Evolutionary conservation across 1,140 invertebrate species (phyloP).

Genomic region (Hesperophylax magnus): DNA sequence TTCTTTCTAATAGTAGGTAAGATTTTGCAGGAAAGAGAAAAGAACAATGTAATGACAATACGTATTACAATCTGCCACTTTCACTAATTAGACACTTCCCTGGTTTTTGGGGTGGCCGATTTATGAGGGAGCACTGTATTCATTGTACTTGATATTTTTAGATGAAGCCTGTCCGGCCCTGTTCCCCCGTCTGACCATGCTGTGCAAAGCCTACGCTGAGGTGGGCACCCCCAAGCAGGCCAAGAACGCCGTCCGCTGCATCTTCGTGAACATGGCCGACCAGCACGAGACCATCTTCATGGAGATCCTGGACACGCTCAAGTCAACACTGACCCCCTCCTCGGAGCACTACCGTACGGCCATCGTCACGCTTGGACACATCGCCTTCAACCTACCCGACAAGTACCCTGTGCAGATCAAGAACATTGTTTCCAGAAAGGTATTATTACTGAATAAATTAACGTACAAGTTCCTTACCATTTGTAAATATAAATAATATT

Average conservation of each 20-base stretch:
- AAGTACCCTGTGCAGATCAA: conserved; percentile 92
- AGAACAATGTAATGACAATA: no score
- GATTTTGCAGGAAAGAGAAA: no score
- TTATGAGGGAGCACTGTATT: no score
- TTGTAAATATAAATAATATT: no score
- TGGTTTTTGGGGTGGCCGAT: no score
- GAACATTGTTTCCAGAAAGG: conserved; percentile 93
- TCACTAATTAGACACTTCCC: no score
- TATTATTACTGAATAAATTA: no score
- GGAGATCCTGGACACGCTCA: conserved; percentile 88
- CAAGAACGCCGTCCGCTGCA: conserved; percentile 93
- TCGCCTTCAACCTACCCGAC: conserved; percentile 92
- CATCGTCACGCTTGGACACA: conserved; percentile 94
- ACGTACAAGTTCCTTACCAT: no score
- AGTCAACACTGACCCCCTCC: conserved; percentile 81
- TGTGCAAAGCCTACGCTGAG: conserved; percentile 90
- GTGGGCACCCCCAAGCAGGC: conserved; percentile 94
- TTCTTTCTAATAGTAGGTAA: no score
- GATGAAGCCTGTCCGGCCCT: conserved; percentile 81
- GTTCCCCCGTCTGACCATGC: conserved; percentile 82
- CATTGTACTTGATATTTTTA: conserved; percentile 62
- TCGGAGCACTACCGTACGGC: conserved; percentile 92
- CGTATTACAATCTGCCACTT: no score
- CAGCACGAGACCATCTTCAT: conserved; percentile 87
- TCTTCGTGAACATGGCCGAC: conserved; percentile 88